These are phyloP conservation scores for Montifringilla adamsi DNA, from an alignment of 2,113 vertebrate genomes.

Conservation along the genomic window DNA sequence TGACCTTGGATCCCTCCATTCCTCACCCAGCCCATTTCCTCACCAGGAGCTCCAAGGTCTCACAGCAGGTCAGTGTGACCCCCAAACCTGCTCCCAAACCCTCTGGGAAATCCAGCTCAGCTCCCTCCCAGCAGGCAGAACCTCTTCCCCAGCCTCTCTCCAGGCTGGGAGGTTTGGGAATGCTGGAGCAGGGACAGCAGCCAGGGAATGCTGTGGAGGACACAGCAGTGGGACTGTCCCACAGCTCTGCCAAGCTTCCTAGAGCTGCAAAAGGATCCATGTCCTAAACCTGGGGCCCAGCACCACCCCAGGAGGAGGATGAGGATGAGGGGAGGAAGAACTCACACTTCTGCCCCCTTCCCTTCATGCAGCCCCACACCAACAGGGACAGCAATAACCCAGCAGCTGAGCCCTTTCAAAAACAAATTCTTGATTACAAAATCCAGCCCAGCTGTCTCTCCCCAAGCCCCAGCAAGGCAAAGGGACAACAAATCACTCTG, in stretches of 20 bases:
- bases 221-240: neutral
- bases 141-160: neutral
- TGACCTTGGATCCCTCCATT: neutral
- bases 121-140: neutral
- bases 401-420: neutral
- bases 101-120: neutral
- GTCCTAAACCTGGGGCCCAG: neutral
- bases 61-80: neutral
- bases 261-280: neutral
- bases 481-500: neutral
- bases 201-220: neutral
- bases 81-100: neutral
- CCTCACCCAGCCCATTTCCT: neutral
- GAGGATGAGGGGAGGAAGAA: neutral
- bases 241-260: neutral
- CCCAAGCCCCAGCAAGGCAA: neutral
- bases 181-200: neutral
- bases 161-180: neutral
- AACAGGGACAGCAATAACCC: neutral
- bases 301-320: neutral
- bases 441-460: neutral
- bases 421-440: neutral
- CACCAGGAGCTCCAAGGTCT: neutral
- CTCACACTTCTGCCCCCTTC: neutral
- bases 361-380: rapidly evolving